phyloP scores from a whole-genome alignment of 2,797 vertebrate species.

The Meda fulgida region DNA sequence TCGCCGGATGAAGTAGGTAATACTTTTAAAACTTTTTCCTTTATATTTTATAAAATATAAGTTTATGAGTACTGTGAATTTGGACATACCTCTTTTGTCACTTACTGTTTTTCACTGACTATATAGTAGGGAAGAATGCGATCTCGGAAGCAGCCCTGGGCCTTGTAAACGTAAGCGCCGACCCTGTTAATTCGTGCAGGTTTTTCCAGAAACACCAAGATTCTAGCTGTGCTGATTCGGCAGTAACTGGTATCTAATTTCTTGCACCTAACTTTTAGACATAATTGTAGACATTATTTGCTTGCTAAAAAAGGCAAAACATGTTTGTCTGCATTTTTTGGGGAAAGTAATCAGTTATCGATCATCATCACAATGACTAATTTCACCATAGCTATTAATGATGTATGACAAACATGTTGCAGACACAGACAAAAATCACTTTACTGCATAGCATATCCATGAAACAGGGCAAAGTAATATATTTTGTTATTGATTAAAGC shows the following conservation, averaged over 20 bases:
- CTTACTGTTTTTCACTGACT: not conserved
- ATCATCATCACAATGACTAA: not conserved
- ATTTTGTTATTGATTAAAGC: constrained; percentile 17
- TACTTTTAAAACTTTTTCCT: no score
- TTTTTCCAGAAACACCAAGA: not conserved
- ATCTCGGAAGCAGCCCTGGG: not conserved
- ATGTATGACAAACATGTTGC: not conserved
- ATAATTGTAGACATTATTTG: not conserved
- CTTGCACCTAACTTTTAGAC: not conserved
- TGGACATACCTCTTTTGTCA: not conserved
- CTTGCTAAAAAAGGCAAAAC: not conserved
- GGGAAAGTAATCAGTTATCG: not conserved
- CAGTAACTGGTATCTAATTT: not conserved
- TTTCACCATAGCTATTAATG: constrained; percentile 6
- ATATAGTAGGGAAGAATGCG: not conserved
- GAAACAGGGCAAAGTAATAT: not conserved
- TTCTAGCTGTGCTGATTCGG: not conserved
- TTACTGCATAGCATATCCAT: constrained; percentile 41
- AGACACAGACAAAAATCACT: not conserved
- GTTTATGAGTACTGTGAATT: not conserved
- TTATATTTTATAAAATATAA: no score
- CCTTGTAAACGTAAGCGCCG: not conserved
- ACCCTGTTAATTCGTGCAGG: not conserved
- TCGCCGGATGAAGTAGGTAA: not conserved
- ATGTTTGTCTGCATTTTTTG: not conserved